These are phyloP conservation scores for Plagodis pulveraria DNA, from an alignment of 2,888 invertebrate species.

Conservation along the genomic window DNA sequence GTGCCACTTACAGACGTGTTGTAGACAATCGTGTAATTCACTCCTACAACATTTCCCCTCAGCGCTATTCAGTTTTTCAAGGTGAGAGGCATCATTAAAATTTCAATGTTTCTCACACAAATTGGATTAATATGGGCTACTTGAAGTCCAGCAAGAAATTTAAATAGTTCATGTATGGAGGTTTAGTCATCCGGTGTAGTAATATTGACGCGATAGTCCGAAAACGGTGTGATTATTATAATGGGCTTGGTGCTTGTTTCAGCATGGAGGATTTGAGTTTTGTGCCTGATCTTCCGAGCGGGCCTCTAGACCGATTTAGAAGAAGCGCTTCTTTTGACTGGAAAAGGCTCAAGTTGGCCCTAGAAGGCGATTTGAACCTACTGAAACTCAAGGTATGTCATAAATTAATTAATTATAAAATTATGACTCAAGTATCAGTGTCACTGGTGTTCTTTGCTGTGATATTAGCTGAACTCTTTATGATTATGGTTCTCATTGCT, in stretches of 20 bases:
- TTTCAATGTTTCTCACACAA: slow-evolving; percentile 17
- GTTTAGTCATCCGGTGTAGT: slow-evolving; percentile 59
- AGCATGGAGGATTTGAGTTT: slow-evolving; percentile 85
- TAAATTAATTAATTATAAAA: background rate
- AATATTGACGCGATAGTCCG: slow-evolving; percentile 45
- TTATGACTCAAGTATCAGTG: background rate
- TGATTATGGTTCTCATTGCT: no score
- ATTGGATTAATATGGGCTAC: slow-evolving; percentile 43
- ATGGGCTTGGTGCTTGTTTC: slow-evolving; percentile 53
- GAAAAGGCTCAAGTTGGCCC: slow-evolving; percentile 91
- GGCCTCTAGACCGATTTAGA: slow-evolving; percentile 92
- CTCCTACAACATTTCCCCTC: slow-evolving; percentile 29
- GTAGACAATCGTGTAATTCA: slow-evolving; percentile 36
- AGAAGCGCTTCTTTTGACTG: slow-evolving; percentile 93
- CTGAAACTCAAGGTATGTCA: slow-evolving; percentile 89
- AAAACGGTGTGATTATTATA: slow-evolving; percentile 13
- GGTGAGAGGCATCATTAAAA: slow-evolving; percentile 52
- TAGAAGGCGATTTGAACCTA: slow-evolving; percentile 90
- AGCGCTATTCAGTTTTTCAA: slow-evolving; percentile 43
- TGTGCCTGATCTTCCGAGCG: slow-evolving; percentile 88
- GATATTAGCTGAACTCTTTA: no score
- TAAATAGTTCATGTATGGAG: slow-evolving; percentile 49
- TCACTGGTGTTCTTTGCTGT: no score
- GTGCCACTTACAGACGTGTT: slow-evolving; percentile 41
- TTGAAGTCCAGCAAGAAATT: slow-evolving; percentile 46